Conservation (phyloP, 2,113 vertebrate species). For the Plectropomus leopardus region DNA sequence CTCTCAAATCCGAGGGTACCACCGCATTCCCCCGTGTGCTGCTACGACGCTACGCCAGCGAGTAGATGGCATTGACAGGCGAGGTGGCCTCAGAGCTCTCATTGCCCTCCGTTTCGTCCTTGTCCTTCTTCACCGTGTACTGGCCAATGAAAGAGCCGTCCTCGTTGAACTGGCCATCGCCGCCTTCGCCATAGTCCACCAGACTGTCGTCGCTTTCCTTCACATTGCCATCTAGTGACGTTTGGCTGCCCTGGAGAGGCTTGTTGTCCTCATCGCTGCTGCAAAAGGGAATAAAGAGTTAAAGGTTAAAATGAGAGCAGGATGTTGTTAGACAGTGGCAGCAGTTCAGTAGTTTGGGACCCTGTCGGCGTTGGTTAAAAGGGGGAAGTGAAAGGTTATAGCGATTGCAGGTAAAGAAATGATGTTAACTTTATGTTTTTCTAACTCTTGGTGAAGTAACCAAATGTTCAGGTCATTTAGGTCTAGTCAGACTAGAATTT, state of each 20-base stretch:
- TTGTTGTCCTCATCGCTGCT: conserved; percentile 99
- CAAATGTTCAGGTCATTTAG: background rate
- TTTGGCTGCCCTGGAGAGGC: conserved; percentile 97
- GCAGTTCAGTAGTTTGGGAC: background rate
- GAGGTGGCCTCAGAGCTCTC: conserved; percentile 99
- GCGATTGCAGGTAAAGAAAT: conserved; percentile 31
- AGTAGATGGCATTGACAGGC: conserved; percentile 97
- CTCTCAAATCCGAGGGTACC: conserved; percentile 30
- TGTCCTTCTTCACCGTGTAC: conserved; percentile 99
- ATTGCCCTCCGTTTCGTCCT: conserved; percentile 98
- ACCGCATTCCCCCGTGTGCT: background rate
- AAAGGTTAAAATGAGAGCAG: background rate
- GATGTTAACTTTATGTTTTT: conserved; percentile 17
- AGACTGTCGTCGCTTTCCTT: conserved; percentile 99
- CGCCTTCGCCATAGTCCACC: conserved; percentile 97
- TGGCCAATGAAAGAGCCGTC: conserved; percentile 99
- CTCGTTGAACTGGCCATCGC: conserved; percentile 97
- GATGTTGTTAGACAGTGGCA: background rate
- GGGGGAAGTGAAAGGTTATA: conserved; percentile 25
- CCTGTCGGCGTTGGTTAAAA: background rate
- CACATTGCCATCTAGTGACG: conserved; percentile 94
- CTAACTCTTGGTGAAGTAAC: background rate
- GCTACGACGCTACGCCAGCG: conserved; percentile 87
- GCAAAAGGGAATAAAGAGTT: conserved; percentile 17
- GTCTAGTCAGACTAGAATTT: background rate